Evolutionary conservation across 2,797 vertebrate genomes (phyloP).

Genomic region (Naso thynnoides): DNA sequence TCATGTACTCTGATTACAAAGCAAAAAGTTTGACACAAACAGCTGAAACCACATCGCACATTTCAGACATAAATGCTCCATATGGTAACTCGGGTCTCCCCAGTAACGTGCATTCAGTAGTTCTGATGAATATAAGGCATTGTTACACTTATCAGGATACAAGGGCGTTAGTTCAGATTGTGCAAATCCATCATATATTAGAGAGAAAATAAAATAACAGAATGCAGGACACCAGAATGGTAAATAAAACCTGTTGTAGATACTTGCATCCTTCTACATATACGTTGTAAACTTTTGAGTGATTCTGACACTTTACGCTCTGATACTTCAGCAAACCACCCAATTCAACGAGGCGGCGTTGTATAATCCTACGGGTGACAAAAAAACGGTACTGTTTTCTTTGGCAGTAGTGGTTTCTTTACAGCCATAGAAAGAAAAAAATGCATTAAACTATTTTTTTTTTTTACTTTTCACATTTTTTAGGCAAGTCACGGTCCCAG

Average conservation of each 20-base stretch:
- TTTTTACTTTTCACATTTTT: slow-evolving; percentile 85
- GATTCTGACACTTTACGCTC: slow-evolving; percentile 68
- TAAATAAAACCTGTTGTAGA: slow-evolving; percentile 60
- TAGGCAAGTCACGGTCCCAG: slow-evolving; percentile 83
- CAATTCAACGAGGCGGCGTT: slow-evolving; percentile 72
- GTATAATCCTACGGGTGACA: slow-evolving; percentile 78
- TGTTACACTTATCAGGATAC: slow-evolving; percentile 83
- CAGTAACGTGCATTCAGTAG: slow-evolving; percentile 86
- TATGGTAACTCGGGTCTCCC: slow-evolving; percentile 75
- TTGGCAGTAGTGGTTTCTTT: slow-evolving; percentile 97
- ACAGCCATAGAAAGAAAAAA: slow-evolving; percentile 85
- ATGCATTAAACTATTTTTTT: slow-evolving; percentile 73
- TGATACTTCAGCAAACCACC: slow-evolving; percentile 61
- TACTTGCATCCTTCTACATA: slow-evolving; percentile 74
- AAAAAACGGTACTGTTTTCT: slow-evolving; percentile 87
- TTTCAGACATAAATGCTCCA: slow-evolving; percentile 75
- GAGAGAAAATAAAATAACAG: slow-evolving; percentile 50
- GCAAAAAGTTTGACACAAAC: slow-evolving; percentile 67
- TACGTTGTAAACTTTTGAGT: slow-evolving; percentile 81
- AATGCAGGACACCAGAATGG: slow-evolving; percentile 53
- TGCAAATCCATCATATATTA: slow-evolving; percentile 82
- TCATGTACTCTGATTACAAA: slow-evolving; percentile 20
- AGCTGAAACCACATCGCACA: slow-evolving; percentile 81
- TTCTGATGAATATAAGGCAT: slow-evolving; percentile 90
- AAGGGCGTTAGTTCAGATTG: slow-evolving; percentile 83